Conservation (phyloP, 2,888 invertebrate genomes). For the Drosophila neoperkinsi region DNA sequence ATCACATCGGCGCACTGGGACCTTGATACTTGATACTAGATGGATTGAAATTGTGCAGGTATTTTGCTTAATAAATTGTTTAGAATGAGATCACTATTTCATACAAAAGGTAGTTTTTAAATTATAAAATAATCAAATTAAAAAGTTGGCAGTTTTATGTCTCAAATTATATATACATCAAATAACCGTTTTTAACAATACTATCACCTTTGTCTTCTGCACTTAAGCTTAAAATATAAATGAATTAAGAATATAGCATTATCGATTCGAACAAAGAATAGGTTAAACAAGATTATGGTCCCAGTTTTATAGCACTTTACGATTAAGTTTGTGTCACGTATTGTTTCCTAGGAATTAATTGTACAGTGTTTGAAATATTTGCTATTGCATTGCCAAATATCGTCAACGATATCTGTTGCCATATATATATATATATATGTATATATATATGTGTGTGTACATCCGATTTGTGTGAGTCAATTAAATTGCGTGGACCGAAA, state of each 20-base stretch:
- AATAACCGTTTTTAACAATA: constrained; percentile 10
- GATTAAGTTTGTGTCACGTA: constrained; percentile 38
- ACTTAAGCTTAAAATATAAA: constrained; percentile 6
- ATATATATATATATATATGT: constrained; percentile 31
- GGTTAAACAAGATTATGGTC: constrained; percentile 18
- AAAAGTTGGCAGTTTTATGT: background rate
- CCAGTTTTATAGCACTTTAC: constrained; percentile 42
- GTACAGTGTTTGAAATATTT: constrained; percentile 53
- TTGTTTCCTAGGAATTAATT: constrained; percentile 57
- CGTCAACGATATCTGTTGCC: constrained; percentile 40
- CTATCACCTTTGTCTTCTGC: constrained; percentile 20
- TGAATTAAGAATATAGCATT: background rate
- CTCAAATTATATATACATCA: background rate
- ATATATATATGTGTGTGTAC: background rate
- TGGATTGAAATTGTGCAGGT: constrained; percentile 1
- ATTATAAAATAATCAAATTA: background rate
- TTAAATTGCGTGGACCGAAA: constrained; percentile 72
- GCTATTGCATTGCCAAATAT: constrained; percentile 46
- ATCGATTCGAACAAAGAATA: background rate
- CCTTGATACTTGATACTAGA: constrained; percentile 15
- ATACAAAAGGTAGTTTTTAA: background rate
- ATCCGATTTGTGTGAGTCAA: constrained; percentile 75
- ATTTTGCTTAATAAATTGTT: background rate
- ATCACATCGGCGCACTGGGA: constrained; percentile 53
- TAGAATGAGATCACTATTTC: background rate